Conservation (phyloP, 2,113 vertebrate genomes). For the Albula glossodonta region DNA sequence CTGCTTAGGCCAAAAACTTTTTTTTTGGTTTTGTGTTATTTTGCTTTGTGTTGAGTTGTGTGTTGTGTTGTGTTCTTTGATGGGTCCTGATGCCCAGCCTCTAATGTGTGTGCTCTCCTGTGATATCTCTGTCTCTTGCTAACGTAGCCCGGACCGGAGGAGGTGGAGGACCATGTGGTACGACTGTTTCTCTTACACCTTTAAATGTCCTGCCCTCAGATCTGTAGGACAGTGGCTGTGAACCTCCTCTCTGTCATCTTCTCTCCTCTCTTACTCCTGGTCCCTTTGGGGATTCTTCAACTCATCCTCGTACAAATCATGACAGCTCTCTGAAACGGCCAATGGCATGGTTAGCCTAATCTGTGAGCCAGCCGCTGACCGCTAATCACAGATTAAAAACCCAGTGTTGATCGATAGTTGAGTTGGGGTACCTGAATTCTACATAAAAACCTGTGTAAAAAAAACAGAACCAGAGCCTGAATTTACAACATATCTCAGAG, state of each 20-base stretch:
- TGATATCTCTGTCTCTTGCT: constrained; percentile 45
- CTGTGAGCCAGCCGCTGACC: background rate
- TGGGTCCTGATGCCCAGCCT: background rate
- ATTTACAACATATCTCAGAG: too few species aligned
- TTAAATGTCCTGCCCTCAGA: constrained; percentile 39
- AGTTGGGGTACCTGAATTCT: background rate
- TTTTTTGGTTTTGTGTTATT: constrained; percentile 25
- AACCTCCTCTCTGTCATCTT: background rate
- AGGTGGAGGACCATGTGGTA: constrained; percentile 84
- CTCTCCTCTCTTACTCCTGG: background rate
- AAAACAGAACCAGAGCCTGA: too few species aligned
- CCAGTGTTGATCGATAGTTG: background rate
- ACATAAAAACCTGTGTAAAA: background rate
- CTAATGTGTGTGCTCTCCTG: constrained; percentile 20
- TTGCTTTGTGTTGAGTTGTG: constrained; percentile 32
- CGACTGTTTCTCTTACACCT: constrained; percentile 54
- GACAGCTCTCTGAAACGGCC: background rate
- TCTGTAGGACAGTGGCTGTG: constrained; percentile 29
- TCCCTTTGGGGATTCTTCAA: background rate
- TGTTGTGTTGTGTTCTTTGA: constrained; percentile 2
- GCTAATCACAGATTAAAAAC: background rate
- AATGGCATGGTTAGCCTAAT: constrained; percentile 1
- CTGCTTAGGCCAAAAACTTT: background rate
- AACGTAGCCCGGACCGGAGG: constrained; percentile 82
- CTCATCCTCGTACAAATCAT: background rate